Percentiles rank a stretch among this genome's conserved stretches.
These are phyloP conservation scores for Ostrea denselamellosa DNA, from an alignment of 1,140 invertebrate genomes.

Conservation along the genomic window DNA sequence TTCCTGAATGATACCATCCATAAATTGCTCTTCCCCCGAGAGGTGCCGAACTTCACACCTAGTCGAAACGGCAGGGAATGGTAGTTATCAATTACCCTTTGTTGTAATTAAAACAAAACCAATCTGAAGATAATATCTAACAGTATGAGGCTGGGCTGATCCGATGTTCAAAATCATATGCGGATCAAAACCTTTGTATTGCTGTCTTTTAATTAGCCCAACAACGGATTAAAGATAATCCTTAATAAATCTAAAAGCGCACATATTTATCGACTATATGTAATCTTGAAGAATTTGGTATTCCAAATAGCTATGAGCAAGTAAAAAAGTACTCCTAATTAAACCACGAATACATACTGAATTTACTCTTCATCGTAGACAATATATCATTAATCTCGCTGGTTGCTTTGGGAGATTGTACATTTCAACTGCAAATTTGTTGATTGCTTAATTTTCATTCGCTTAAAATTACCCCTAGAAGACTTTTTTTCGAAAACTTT, in stretches of 20 bases:
- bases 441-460: no score
- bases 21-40: not conserved
- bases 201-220: not conserved
- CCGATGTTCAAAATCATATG: not conserved
- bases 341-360: not conserved
- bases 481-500: no score
- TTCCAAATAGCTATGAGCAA: not conserved
- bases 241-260: not conserved
- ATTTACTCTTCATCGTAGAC: not conserved
- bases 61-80: not conserved
- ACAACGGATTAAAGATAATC: slow-evolving; percentile 21
- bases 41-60: slow-evolving; percentile 23
- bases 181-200: not conserved
- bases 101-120: not conserved
- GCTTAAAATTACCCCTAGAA: no score
- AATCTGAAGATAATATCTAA: not conserved
- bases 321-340: not conserved
- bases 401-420: no score
- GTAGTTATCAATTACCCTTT: slow-evolving; percentile 9
- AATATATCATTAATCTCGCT: not conserved
- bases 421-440: no score
- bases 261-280: slow-evolving; percentile 13
- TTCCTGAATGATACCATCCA: not conserved
- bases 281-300: not conserved
- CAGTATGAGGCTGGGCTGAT: not conserved